Evolutionary conservation across 2,888 invertebrate genomes (phyloP).

Genomic region (Habrosyne pyritoides): DNA sequence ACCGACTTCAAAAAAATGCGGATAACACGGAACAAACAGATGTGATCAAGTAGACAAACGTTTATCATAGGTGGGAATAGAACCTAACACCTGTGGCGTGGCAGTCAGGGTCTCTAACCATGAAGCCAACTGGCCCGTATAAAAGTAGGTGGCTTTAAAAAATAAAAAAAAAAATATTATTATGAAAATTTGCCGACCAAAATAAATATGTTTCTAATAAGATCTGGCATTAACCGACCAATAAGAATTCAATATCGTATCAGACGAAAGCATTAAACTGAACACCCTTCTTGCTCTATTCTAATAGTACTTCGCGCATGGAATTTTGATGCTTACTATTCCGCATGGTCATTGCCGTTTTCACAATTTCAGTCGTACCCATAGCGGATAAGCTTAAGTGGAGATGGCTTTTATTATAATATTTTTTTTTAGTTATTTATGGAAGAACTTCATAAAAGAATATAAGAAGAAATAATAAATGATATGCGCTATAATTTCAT

Average conservation of each 20-base stretch:
- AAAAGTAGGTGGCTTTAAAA: too few relatives aligned
- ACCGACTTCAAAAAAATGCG: too few relatives aligned
- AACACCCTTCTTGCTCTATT: slow-evolving; percentile 34
- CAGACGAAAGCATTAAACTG: slow-evolving; percentile 15
- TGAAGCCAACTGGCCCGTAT: too few relatives aligned
- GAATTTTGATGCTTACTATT: slow-evolving; percentile 78
- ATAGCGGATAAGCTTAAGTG: slow-evolving; percentile 22
- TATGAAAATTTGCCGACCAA: too few relatives aligned
- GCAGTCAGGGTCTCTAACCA: too few relatives aligned
- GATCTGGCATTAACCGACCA: slow-evolving; percentile 39
- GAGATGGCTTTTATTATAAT: slow-evolving; percentile 31
- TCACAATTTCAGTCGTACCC: slow-evolving; percentile 63
- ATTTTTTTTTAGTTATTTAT: neutral
- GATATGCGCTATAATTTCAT: too few relatives aligned
- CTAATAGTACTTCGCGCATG: slow-evolving; percentile 60
- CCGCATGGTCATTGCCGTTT: slow-evolving; percentile 78
- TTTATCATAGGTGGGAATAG: neutral
- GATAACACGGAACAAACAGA: too few relatives aligned
- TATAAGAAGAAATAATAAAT: too few relatives aligned
- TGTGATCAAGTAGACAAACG: too few relatives aligned
- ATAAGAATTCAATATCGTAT: slow-evolving; percentile 24
- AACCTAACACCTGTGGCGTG: neutral
- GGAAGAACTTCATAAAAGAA: too few relatives aligned
- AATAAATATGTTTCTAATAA: slow-evolving; percentile 9
- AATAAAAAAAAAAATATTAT: too few relatives aligned